Conservation (phyloP, 2,113 vertebrate species). For the Rhagologus leucostigma region DNA sequence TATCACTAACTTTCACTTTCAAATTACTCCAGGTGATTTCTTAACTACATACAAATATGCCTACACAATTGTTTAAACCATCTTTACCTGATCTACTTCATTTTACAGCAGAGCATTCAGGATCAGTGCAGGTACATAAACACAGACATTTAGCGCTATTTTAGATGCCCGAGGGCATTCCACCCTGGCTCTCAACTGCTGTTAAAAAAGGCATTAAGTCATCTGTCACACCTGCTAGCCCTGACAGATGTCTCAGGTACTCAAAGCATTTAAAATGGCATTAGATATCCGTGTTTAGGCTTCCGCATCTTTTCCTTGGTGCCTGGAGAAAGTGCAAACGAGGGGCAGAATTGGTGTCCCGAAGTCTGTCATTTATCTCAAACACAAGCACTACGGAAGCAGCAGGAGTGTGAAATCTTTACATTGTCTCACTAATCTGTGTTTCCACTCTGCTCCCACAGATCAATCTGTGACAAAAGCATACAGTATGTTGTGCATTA, state of each 20-base stretch:
- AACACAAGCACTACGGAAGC: background rate
- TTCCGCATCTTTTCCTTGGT: background rate
- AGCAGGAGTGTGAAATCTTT: slow-evolving; percentile 11
- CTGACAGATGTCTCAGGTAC: slow-evolving; percentile 40
- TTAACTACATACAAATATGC: background rate
- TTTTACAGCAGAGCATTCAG: background rate
- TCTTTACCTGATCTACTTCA: background rate
- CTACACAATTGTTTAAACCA: background rate
- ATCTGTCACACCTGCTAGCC: slow-evolving; percentile 40
- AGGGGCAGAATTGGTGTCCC: background rate
- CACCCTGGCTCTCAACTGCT: background rate
- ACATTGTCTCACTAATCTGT: slow-evolving; percentile 6
- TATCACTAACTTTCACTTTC: background rate
- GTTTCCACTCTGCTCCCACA: background rate
- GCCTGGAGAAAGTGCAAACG: background rate
- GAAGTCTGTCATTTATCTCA: slow-evolving; percentile 1
- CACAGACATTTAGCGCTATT: background rate
- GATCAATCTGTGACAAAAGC: background rate
- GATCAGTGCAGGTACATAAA: background rate
- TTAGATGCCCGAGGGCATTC: background rate
- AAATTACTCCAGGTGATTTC: background rate
- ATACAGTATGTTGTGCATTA: background rate
- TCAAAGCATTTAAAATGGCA: slow-evolving; percentile 8
- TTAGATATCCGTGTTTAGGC: slow-evolving; percentile 4
- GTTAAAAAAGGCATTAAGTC: slow-evolving; percentile 19